These are phyloP conservation scores for Netelia melanura DNA, from an alignment of 2,888 invertebrate species.

Conservation along the genomic window DNA sequence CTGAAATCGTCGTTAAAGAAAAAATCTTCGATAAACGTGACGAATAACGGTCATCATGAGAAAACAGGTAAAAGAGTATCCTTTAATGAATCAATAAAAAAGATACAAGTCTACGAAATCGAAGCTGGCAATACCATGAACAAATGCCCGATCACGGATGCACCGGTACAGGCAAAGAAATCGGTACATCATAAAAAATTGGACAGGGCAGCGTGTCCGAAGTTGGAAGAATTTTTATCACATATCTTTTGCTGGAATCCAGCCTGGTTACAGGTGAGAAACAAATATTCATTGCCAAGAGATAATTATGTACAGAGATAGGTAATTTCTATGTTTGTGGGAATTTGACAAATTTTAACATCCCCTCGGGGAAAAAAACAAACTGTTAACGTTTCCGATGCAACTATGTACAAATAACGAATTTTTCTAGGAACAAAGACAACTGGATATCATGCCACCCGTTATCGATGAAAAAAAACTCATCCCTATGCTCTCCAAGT, in stretches of 20 bases:
- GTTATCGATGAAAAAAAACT: slow-evolving; percentile 86
- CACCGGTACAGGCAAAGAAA: slow-evolving; percentile 73
- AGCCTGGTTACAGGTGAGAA: slow-evolving; percentile 86
- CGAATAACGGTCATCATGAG: not conserved
- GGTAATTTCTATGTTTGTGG: not conserved
- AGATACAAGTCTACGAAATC: slow-evolving; percentile 71
- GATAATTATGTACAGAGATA: not conserved
- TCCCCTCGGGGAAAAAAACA: not conserved
- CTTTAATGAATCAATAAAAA: slow-evolving; percentile 70
- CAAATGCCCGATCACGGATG: slow-evolving; percentile 78
- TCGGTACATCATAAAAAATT: slow-evolving; percentile 12
- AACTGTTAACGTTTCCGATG: not conserved
- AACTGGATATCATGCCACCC: slow-evolving; percentile 83
- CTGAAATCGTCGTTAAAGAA: slow-evolving; percentile 13
- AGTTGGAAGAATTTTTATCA: slow-evolving; percentile 85
- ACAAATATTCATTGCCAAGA: not conserved
- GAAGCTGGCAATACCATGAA: slow-evolving; percentile 72
- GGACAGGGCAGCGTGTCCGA: slow-evolving; percentile 75
- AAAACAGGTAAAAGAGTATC: slow-evolving; percentile 72
- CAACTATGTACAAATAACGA: not conserved
- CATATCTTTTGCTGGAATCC: slow-evolving; percentile 89
- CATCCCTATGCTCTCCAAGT: slow-evolving; percentile 86
- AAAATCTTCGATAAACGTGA: not conserved
- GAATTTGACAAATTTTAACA: not conserved
- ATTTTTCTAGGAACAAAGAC: slow-evolving; percentile 64